A percentile compares a stretch with the other conserved stretches of the same genome.
These are phyloP conservation scores for Lasius fuliginosus DNA, from an alignment of 2,888 invertebrate species.

Conservation along the genomic window DNA sequence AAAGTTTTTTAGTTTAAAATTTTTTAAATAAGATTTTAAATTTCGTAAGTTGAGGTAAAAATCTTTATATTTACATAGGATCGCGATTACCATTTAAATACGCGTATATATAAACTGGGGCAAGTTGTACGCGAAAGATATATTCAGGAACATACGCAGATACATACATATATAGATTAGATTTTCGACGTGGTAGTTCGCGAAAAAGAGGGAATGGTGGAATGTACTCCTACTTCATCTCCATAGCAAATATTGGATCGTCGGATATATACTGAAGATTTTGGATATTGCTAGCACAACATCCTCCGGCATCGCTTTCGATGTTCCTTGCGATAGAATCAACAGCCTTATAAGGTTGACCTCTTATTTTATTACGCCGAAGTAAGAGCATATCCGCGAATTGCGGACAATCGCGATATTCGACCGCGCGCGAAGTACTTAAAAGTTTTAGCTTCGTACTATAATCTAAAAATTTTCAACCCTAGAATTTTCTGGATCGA, in stretches of 20 bases:
- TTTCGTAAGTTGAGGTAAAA: not conserved
- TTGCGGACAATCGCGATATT: conserved; percentile 7
- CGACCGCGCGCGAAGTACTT: not conserved
- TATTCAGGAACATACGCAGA: not conserved
- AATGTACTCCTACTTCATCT: conserved; percentile 76
- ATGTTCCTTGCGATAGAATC: conserved; percentile 66
- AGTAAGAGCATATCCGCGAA: conserved; percentile 5
- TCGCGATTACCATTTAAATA: conserved; percentile 1
- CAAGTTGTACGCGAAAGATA: conserved; percentile 10
- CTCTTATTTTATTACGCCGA: conserved; percentile 67
- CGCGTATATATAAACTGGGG: not conserved
- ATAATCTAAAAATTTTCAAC: not conserved
- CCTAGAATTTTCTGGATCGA: not conserved
- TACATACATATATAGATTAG: not conserved
- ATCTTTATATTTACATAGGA: not conserved
- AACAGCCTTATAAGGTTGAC: conserved; percentile 38
- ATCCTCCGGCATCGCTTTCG: conserved; percentile 77
- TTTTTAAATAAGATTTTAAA: not conserved
- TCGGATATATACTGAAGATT: conserved; percentile 80
- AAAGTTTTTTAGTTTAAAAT: not conserved
- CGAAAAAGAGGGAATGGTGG: conserved; percentile 44
- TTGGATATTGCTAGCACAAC: conserved; percentile 82
- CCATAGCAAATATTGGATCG: conserved; percentile 83
- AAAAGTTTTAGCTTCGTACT: not conserved
- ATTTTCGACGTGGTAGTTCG: conserved; percentile 25